A percentile compares a stretch with the other conserved stretches of the same genome.
These are phyloP conservation scores for Hypolimnas misippus DNA, from an alignment of 2,888 invertebrate genomes.

Conservation along the genomic window DNA sequence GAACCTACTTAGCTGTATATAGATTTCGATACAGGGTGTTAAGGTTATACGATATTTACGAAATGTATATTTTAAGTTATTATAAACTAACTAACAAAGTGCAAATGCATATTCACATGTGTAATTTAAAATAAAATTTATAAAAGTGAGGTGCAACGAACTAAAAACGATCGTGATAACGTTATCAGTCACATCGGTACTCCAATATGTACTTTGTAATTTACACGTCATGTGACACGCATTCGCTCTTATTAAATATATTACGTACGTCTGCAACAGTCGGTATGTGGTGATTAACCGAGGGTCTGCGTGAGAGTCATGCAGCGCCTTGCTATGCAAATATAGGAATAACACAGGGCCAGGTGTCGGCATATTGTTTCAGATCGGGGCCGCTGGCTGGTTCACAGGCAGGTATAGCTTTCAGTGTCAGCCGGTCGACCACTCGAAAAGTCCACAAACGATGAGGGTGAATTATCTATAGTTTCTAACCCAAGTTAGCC, in stretches of 20 bases:
- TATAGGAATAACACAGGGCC: slow-evolving; percentile 64
- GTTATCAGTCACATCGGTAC: slow-evolving; percentile 16
- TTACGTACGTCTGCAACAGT: slow-evolving; percentile 30
- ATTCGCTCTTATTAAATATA: slow-evolving; percentile 26
- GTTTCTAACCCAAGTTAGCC: slow-evolving; percentile 14
- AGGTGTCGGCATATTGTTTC: slow-evolving; percentile 85
- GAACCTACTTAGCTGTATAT: slow-evolving; percentile 51
- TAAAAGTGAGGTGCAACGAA: slow-evolving; percentile 9
- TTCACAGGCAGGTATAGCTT: slow-evolving; percentile 97
- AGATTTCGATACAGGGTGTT: slow-evolving; percentile 46
- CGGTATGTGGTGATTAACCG: slow-evolving; percentile 47
- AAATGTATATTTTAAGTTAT: slow-evolving; percentile 18
- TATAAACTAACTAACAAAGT: slow-evolving; percentile 28
- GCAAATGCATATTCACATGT: slow-evolving; percentile 18
- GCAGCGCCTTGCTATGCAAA: slow-evolving; percentile 44
- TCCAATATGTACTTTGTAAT: slow-evolving; percentile 8
- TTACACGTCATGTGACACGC: slow-evolving; percentile 26
- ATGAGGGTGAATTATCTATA: slow-evolving; percentile 86
- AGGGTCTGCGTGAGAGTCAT: slow-evolving; percentile 28
- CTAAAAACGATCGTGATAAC: slow-evolving; percentile 8
- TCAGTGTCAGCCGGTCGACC: slow-evolving; percentile 98
- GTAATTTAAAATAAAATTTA: slow-evolving; percentile 4
- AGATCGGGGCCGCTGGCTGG: slow-evolving; percentile 97
- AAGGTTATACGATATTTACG: slow-evolving; percentile 32
- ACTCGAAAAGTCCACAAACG: slow-evolving; percentile 95